phyloP scores from a whole-genome alignment of 2,797 vertebrate genomes.

The Pseudomugil tenellus region DNA sequence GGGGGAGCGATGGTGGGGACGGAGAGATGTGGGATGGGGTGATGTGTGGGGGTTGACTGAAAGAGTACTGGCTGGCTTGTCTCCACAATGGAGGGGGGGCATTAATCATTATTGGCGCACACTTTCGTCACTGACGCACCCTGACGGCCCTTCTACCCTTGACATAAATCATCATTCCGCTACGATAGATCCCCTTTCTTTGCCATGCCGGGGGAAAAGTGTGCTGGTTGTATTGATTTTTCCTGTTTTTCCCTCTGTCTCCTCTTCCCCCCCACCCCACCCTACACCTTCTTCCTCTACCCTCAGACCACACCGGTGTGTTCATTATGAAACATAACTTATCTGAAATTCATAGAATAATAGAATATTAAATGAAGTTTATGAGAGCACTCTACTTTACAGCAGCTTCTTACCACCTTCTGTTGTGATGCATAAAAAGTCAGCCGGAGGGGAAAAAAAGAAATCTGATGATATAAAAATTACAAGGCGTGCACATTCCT shows the following conservation, averaged over 20 bases:
- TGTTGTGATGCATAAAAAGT: slow-evolving; percentile 90
- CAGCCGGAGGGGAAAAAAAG: slow-evolving; percentile 74
- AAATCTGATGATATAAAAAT: slow-evolving; percentile 97
- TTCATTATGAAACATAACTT: slow-evolving; percentile 99
- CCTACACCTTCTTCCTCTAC: slow-evolving; percentile 55
- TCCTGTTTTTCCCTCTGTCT: slow-evolving; percentile 78
- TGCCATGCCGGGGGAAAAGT: slow-evolving; percentile 90
- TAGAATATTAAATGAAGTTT: slow-evolving; percentile 99
- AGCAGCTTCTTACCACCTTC: slow-evolving; percentile 34
- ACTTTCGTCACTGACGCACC: slow-evolving; percentile 91
- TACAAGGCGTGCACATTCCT: slow-evolving; percentile 95
- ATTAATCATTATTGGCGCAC: slow-evolving; percentile 99
- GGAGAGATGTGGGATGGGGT: slow-evolving; percentile 27
- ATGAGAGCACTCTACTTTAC: slow-evolving; percentile 85
- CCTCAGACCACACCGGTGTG: slow-evolving; percentile 84
- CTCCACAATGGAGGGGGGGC: slow-evolving; percentile 82
- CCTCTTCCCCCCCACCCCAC: slow-evolving; percentile 62
- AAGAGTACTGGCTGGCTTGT: slow-evolving; percentile 72
- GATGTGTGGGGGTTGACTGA: slow-evolving; percentile 48
- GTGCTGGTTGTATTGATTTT: slow-evolving; percentile 98
- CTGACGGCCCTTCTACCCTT: slow-evolving; percentile 92
- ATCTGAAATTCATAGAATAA: slow-evolving; percentile 99
- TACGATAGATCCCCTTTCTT: slow-evolving; percentile 87
- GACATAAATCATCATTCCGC: slow-evolving; percentile 99
- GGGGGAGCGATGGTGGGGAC: not conserved